phyloP scores from a whole-genome alignment of 2,113 vertebrate genomes.

The Salvelinus alpinus region DNA sequence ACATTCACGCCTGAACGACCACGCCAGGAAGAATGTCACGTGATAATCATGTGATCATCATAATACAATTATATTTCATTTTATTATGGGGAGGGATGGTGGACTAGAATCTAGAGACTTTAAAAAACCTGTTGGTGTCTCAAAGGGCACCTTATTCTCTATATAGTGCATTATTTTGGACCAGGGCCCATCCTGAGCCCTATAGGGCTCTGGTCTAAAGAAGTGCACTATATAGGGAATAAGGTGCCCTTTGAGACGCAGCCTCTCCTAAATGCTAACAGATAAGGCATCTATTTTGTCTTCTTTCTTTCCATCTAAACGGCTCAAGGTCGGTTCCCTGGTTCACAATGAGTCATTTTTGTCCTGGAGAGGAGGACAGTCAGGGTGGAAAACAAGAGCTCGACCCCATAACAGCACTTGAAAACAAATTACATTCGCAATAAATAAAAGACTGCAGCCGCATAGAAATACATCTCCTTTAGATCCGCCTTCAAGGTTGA shows the following conservation, averaged over 20 bases:
- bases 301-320: neutral
- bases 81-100: neutral
- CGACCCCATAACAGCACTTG: constrained; percentile 29
- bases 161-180: too few species aligned
- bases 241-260: too few species aligned
- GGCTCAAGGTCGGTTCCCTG: constrained; percentile 13
- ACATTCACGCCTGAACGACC: constrained; percentile 52
- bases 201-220: too few species aligned
- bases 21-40: neutral
- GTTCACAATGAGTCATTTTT: constrained; percentile 6
- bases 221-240: too few species aligned
- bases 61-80: neutral
- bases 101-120: neutral
- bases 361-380: constrained; percentile 4
- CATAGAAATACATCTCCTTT: constrained; percentile 35
- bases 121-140: too few species aligned
- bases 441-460: constrained; percentile 23
- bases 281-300: neutral
- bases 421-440: constrained; percentile 49
- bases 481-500: constrained; percentile 28
- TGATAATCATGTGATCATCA: neutral
- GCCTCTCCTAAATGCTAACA: neutral
- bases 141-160: too few species aligned
- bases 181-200: too few species aligned
- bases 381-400: constrained; percentile 22